phyloP scores from a whole-genome alignment of 2,888 invertebrate species.

The Meandrusa payeni region DNA sequence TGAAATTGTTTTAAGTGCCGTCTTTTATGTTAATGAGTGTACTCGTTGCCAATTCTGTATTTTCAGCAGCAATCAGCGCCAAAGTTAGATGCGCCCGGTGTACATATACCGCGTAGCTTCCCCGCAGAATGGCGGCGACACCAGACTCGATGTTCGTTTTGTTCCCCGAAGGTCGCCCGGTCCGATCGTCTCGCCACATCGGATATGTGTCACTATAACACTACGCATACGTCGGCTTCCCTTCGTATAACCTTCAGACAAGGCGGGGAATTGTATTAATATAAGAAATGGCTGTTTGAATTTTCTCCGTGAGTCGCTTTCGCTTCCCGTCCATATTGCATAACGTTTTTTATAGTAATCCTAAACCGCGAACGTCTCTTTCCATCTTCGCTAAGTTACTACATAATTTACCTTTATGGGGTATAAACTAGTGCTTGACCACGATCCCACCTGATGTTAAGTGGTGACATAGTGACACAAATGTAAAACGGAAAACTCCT shows the following conservation, averaged over 20 bases:
- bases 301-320: conserved; percentile 26
- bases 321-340: no score
- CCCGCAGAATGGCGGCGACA: conserved; percentile 33
- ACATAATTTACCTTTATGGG: no score
- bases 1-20: conserved; percentile 13
- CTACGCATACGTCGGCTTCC: conserved; percentile 54
- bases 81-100: background rate
- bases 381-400: no score
- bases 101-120: conserved; percentile 29
- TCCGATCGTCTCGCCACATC: conserved; percentile 55
- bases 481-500: no score
- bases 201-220: conserved; percentile 76
- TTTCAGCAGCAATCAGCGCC: conserved; percentile 16
- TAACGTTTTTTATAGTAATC: no score
- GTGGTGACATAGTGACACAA: no score
- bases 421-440: no score
- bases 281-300: conserved; percentile 34
- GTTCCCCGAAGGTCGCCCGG: conserved; percentile 72
- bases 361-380: no score
- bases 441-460: no score
- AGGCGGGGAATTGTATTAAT: conserved; percentile 39
- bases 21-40: conserved; percentile 17
- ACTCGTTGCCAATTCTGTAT: conserved; percentile 19
- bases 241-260: conserved; percentile 45
- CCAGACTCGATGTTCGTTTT: conserved; percentile 57